Conservation (phyloP, 2,888 invertebrate species). For the Nasonia oneida region DNA sequence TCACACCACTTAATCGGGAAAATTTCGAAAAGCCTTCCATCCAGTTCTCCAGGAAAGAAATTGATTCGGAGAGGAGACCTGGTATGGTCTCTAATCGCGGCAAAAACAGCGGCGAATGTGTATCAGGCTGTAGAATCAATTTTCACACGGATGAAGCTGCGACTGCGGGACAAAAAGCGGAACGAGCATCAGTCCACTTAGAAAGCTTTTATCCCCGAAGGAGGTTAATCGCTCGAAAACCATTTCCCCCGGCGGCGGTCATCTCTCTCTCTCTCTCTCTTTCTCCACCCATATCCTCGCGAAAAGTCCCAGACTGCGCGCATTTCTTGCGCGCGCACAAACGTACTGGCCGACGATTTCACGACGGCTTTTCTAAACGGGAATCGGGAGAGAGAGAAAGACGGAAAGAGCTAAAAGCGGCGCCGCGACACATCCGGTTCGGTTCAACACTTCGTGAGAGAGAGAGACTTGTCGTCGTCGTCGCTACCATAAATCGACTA, state of each 20-base stretch:
- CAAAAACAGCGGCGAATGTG: not conserved
- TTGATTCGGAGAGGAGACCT: not conserved
- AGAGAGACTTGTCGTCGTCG: slow-evolving; percentile 20
- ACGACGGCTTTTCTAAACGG: slow-evolving; percentile 55
- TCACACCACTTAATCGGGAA: not conserved
- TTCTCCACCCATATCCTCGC: slow-evolving; percentile 20
- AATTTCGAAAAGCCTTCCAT: not conserved
- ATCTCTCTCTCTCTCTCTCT: not conserved
- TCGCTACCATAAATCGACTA: slow-evolving; percentile 45
- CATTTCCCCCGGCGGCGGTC: slow-evolving; percentile 23
- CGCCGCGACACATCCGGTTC: slow-evolving; percentile 40
- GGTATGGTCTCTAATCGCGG: not conserved
- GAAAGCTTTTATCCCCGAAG: slow-evolving; percentile 52
- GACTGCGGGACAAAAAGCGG: not conserved
- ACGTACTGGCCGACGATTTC: slow-evolving; percentile 36
- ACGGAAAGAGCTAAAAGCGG: slow-evolving; percentile 22
- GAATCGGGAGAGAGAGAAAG: slow-evolving; percentile 30
- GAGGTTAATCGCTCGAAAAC: slow-evolving; percentile 57
- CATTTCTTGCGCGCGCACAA: not conserved
- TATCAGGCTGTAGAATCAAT: slow-evolving; percentile 4
- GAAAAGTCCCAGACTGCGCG: slow-evolving; percentile 36
- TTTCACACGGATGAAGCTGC: slow-evolving; percentile 31
- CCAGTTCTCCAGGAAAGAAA: not conserved
- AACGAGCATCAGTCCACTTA: slow-evolving; percentile 34
- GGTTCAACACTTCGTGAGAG: not conserved